These are phyloP conservation scores for Saccopteryx bilineata DNA, from an alignment of 2,113 vertebrate genomes.

Conservation along the genomic window DNA sequence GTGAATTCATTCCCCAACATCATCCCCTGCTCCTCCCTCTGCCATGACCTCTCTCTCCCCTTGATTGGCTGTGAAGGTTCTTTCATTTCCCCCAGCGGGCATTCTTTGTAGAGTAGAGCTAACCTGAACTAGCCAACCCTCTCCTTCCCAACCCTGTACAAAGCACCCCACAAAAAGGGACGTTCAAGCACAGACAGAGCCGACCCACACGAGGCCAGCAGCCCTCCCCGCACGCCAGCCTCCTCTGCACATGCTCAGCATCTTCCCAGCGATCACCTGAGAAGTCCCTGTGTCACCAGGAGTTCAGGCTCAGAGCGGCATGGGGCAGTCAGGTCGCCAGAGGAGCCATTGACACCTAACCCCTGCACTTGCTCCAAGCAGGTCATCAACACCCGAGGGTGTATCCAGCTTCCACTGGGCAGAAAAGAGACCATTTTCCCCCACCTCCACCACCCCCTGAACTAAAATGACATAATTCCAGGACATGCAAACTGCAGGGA, in stretches of 20 bases:
- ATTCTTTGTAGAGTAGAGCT: constrained; percentile 59
- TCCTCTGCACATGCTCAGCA: neutral
- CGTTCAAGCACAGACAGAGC: neutral
- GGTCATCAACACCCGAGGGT: neutral
- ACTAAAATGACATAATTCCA: neutral
- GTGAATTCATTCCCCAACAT: constrained; percentile 61
- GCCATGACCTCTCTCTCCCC: constrained; percentile 65
- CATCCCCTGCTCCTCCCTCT: constrained; percentile 68
- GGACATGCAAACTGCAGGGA: neutral
- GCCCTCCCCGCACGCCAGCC: neutral
- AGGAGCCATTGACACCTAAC: neutral
- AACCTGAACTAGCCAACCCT: constrained; percentile 50
- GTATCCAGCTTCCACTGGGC: neutral
- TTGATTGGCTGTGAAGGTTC: constrained; percentile 51
- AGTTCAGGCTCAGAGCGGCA: neutral
- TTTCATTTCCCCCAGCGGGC: constrained; percentile 66
- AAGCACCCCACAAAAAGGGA: constrained; percentile 37
- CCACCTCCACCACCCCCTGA: neutral
- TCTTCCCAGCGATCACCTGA: neutral
- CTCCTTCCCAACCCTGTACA: constrained; percentile 49
- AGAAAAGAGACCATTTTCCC: neutral
- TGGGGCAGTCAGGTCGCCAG: neutral
- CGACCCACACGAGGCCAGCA: neutral
- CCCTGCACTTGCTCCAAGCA: neutral
- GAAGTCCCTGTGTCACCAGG: neutral